phyloP scores from a whole-genome alignment of 1,140 invertebrate species.

The Magallana gigas region DNA sequence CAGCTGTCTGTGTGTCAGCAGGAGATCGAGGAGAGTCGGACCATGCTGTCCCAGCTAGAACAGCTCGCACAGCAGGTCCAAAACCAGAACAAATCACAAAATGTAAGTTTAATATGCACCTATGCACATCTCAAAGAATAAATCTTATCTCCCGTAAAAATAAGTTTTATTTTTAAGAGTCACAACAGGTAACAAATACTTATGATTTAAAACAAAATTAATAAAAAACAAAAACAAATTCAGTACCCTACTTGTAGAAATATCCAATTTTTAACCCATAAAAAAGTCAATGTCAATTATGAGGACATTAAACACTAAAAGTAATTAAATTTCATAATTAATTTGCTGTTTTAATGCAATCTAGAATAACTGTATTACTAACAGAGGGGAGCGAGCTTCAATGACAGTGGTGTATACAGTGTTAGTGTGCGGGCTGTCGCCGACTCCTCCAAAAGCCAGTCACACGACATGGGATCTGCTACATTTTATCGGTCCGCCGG shows the following conservation, averaged over 20 bases:
- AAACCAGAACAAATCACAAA: conserved; percentile 50
- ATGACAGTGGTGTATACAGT: conserved; percentile 72
- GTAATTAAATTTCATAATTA: no score
- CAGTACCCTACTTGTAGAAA: no score
- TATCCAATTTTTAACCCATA: no score
- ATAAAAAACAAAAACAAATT: no score
- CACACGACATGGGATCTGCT: conserved; percentile 46
- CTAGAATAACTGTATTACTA: not conserved
- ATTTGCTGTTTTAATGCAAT: no score
- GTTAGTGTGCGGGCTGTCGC: conserved; percentile 49
- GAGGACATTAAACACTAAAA: no score
- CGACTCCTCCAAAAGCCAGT: conserved; percentile 24
- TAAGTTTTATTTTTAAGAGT: not conserved
- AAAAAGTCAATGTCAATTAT: no score
- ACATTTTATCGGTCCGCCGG: conserved; percentile 56
- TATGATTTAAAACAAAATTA: no score
- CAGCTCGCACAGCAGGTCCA: conserved; percentile 69
- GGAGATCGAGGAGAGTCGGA: conserved; percentile 70
- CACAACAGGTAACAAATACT: conserved; percentile 17
- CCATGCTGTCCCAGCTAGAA: conserved; percentile 68
- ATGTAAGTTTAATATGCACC: conserved; percentile 46
- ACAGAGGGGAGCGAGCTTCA: conserved; percentile 57
- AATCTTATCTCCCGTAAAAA: conserved; percentile 9
- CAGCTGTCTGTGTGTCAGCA: conserved; percentile 63
- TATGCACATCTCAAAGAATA: conserved; percentile 53